Evolutionary conservation across 2,888 invertebrate genomes (phyloP).

Genomic region (Seira sanloemensis): DNA sequence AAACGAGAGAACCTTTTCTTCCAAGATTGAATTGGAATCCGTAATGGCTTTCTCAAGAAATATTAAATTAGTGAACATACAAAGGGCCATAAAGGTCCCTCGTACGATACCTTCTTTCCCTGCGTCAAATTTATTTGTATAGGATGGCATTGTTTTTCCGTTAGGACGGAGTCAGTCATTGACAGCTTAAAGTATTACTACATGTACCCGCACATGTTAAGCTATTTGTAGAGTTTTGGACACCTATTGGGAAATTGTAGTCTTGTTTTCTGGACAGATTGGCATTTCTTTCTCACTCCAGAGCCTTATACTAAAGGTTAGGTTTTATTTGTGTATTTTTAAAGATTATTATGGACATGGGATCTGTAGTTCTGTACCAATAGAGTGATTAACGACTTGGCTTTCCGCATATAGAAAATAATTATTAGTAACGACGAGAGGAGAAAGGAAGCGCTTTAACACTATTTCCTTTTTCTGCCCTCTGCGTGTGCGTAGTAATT

Average conservation of each 20-base stretch:
- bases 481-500: constrained; percentile 58
- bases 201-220: constrained; percentile 16
- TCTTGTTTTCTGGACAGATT: neutral
- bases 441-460: neutral
- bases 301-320: too few relatives aligned
- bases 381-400: constrained; percentile 55
- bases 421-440: too few relatives aligned
- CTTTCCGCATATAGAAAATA: constrained; percentile 23
- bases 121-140: constrained; percentile 31
- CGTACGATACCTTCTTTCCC: constrained; percentile 41
- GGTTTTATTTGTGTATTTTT: neutral
- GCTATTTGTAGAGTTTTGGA: constrained; percentile 36
- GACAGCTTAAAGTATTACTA: constrained; percentile 55
- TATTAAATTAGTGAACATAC: constrained; percentile 50
- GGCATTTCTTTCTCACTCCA: neutral
- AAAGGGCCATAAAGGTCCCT: constrained; percentile 10
- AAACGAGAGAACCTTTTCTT: constrained; percentile 26
- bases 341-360: too few relatives aligned
- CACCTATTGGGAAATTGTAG: neutral
- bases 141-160: constrained; percentile 56
- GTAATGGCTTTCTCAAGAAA: constrained; percentile 52
- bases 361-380: neutral
- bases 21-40: constrained; percentile 38
- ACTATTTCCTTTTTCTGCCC: neutral
- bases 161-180: constrained; percentile 51